These are phyloP conservation scores for Fregetta grallaria DNA, from an alignment of 2,113 vertebrate genomes.

Conservation along the genomic window DNA sequence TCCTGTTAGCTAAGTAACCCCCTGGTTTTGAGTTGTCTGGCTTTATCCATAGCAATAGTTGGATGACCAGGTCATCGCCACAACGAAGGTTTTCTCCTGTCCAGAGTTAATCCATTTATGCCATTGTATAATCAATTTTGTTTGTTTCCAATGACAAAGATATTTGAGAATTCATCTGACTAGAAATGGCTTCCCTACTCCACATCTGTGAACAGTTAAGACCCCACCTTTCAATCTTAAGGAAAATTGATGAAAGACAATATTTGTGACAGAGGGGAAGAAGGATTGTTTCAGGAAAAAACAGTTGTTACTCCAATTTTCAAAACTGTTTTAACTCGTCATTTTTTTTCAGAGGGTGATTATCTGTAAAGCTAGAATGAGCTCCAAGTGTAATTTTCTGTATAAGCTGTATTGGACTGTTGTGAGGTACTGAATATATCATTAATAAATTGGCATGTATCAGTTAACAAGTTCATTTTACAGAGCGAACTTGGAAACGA, in stretches of 20 bases:
- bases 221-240: not conserved
- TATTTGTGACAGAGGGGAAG: not conserved
- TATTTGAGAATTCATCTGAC: not conserved
- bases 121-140: not conserved
- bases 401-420: not conserved
- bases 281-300: not conserved
- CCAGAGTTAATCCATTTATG: not conserved
- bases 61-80: not conserved
- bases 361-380: not conserved
- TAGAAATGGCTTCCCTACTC: not conserved
- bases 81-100: not conserved
- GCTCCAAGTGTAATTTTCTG: not conserved
- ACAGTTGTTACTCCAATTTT: not conserved
- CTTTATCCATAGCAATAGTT: not conserved
- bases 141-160: not conserved
- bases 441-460: not conserved
- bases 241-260: not conserved
- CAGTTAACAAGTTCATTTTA: slow-evolving; percentile 15
- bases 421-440: not conserved
- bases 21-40: not conserved
- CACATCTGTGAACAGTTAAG: not conserved
- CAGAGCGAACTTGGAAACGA: not conserved
- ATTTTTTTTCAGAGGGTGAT: not conserved
- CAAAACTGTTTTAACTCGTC: not conserved
- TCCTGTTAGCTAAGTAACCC: not conserved